Base-by-base conservation (phyloP, 2,888 invertebrate genomes). In the Caenorhabditis zanzibari region DNA sequence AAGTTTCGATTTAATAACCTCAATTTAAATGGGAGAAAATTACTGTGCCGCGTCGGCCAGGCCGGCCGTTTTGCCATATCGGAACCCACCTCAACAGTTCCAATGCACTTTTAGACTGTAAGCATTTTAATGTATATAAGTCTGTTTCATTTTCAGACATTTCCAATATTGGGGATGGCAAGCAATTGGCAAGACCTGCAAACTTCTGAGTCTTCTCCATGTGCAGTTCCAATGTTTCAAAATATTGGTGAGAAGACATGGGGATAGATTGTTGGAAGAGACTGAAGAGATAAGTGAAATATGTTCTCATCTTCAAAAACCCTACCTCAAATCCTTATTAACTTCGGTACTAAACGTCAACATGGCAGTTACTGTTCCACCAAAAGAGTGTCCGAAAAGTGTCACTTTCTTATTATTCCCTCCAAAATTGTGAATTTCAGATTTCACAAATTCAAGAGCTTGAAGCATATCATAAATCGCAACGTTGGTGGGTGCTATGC, bases 401-500 rank as follows among this genome's bases (percentile, higher is more conserved):
- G 86, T 82, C 0, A 86, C 73, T 38, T 58, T 58, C 26, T 69
- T 58, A 1, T 41, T 54, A n/a, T 79, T 35, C 35, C 86, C 86
- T 32, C 86, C 86, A 49, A 86, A 86, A 22, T 66, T 22, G 1
- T 63, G 44, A 56, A 84, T 82, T 49, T 84, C 82, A 6, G 64
- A 16, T 26, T 84, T 63, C 0, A 79, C 72, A 32, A 79, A 86
- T 16, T 86, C 75, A 2, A 86, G 56, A 24, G 68, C 52, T 19
- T 47, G 26, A 0, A 83, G 22, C 14, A 85, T 81, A 56, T 85
- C 89, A 58, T 87, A 84, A 10, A 88, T 9, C 0, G 82, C 89
- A 19, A 90, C 64, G 74, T 90, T 90, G 16, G 74, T 71, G 1
- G 87, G 88, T 12, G 86, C 82, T 1, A 77, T 61, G 3, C 68